Evolutionary conservation across 1,140 invertebrate genomes (phyloP), one percentile per base, ranked within the genome.

Genomic region (Euschistus heros): DNA sequence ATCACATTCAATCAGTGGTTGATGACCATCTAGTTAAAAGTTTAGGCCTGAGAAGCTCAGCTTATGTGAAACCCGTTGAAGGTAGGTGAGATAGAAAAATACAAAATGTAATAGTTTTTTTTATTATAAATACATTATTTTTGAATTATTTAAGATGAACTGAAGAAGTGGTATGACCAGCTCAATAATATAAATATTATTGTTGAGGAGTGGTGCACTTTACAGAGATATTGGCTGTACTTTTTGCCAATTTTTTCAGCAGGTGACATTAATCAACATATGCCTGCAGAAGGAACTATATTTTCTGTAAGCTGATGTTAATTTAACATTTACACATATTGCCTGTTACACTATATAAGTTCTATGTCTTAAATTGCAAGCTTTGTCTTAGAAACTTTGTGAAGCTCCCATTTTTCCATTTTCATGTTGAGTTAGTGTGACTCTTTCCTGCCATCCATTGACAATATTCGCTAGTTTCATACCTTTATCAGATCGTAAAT

Each of bases 221-320:
- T 89, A 15, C 89, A 92, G 75, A 81, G 85, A 44, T 89, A 91
- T 68, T 97, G 91, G 86, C 78, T 95, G n/a, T 94, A 96, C 75
- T 78, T 97, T 26, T 78, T 95, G 68, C 92, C 92, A 0, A 93
- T 97, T 70, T 97, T 97, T 76, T 90, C 89, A 2, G 94, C 92
- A 0, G 90, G 92, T 73, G 92, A 97, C 73, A 96, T 97, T 68
- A 86, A 92, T 37, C 84, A 86, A 0, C 93, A 97, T 77, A 91
- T 98, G 84, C 93, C 92, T 0, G 87, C 92, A 73, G 94, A 97
- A 77, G 90, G 87, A 10, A 77, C 81, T 14, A 75, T 92, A 63
- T 94, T 92, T 74, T 74, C 33, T 10, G 33, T 37, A 37, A 37
- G 33, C 33, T 37, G 7, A 73, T 67, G 74, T 73, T 65, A 69